These are phyloP conservation scores for Salvelinus fontinalis DNA, from an alignment of 2,113 vertebrate species.

Conservation along the genomic window DNA sequence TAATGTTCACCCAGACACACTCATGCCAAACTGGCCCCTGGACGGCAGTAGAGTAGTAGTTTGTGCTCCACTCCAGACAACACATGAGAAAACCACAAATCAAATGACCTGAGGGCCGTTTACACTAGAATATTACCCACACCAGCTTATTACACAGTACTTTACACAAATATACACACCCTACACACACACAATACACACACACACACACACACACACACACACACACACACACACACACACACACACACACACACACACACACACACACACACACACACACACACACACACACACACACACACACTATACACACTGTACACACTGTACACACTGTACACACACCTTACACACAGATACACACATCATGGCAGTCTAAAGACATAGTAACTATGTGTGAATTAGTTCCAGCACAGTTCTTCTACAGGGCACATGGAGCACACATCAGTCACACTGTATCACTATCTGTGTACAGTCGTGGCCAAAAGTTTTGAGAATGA, in stretches of 20 bases:
- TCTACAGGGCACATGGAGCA: too few relatives aligned
- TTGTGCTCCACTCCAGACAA: conserved; percentile 30
- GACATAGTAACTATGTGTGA: not conserved
- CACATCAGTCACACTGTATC: too few relatives aligned
- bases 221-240: too few relatives aligned
- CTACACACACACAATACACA: not conserved
- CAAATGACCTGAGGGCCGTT: conserved; percentile 43
- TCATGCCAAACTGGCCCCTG: conserved; percentile 31
- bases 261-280: too few relatives aligned
- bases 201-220: too few relatives aligned
- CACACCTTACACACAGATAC: too few relatives aligned
- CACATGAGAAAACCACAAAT: conserved; percentile 35
- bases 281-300: too few relatives aligned
- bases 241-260: too few relatives aligned
- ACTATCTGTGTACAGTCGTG: too few relatives aligned
- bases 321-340: too few relatives aligned
- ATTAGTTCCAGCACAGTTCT: not conserved
- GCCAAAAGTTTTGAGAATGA: too few relatives aligned
- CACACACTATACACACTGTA: too few relatives aligned
- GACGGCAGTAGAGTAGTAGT: conserved; percentile 25
- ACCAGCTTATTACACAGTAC: not conserved
- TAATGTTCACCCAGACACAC: not conserved
- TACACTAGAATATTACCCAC: conserved; percentile 10
- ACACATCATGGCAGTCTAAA: not conserved
- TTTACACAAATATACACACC: not conserved